Evolutionary conservation across 2,113 vertebrate genomes (phyloP).

Genomic region (Dunckerocampus dactyliophorus): DNA sequence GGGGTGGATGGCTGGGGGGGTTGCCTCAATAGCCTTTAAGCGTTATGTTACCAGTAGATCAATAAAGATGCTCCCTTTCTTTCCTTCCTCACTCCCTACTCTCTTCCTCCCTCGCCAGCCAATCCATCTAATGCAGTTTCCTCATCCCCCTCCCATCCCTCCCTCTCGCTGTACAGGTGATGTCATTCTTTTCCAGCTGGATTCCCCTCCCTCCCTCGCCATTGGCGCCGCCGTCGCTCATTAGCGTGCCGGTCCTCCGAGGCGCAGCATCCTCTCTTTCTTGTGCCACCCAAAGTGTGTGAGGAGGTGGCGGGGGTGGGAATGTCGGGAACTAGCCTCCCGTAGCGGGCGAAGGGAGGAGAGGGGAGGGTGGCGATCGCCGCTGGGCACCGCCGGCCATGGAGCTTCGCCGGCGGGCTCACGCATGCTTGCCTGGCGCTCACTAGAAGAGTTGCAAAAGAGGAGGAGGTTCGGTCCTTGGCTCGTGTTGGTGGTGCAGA

Average conservation of each 20-base stretch:
- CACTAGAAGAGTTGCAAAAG: background rate
- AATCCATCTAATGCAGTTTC: slow-evolving; percentile 95
- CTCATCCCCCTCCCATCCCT: slow-evolving; percentile 59
- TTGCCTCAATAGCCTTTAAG: slow-evolving; percentile 45
- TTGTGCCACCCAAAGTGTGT: slow-evolving; percentile 40
- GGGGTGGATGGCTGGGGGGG: background rate
- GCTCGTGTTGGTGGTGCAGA: no score
- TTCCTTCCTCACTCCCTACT: slow-evolving; percentile 20
- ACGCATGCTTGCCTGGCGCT: no score
- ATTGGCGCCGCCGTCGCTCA: slow-evolving; percentile 75
- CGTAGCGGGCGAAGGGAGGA: background rate
- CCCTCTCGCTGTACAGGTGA: slow-evolving; percentile 69
- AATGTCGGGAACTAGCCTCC: slow-evolving; percentile 1
- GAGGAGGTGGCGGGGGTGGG: background rate
- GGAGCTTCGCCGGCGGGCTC: background rate
- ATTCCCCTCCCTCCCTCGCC: slow-evolving; percentile 76
- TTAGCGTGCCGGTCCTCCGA: slow-evolving; percentile 87
- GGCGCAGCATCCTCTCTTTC: slow-evolving; percentile 83
- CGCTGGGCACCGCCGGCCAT: background rate
- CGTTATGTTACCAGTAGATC: slow-evolving; percentile 72
- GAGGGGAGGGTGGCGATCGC: background rate
- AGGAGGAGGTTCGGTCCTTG: no score
- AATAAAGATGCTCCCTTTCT: slow-evolving; percentile 78
- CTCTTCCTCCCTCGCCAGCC: slow-evolving; percentile 64
- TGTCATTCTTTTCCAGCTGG: slow-evolving; percentile 77